Base-by-base conservation (phyloP, 2,113 vertebrate species). In the Calonectris borealis region DNA sequence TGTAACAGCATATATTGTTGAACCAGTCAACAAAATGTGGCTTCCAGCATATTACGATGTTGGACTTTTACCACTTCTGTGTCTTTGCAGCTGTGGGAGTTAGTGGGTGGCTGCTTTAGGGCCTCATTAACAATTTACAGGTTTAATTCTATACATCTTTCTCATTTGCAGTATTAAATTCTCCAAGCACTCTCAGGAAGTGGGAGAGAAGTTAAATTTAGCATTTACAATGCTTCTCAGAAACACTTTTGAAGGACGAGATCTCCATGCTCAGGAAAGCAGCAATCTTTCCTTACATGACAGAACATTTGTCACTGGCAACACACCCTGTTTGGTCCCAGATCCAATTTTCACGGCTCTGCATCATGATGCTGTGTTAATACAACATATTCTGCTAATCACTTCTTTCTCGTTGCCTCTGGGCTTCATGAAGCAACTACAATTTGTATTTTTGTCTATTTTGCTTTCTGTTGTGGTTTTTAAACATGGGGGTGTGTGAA, bases 121-220 rank as follows among this genome's bases (percentile, higher is more conserved):
- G 82, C 88, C 68, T 96, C 72, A 77, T 97, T 89, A 96, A 93
- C 84, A 78, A 91, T 94, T 88, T 83, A 85, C 42, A 49, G 36
- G 42, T 88, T 88, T 95, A 94, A 91, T 95, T 96, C 96, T 93
- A 80, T 83, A 93, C 75, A 27, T 94, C 90, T 90, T 94, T 94
- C 71, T 95, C 94, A 92, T 91, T 91, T 94, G 87, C 90, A 77
- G 49, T 80, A 90, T 90, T 91, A 93, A 94, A 85, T 93, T 87
- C 87, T 94, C 82, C 82, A 73, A 69, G 58, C 15, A 1, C 49
- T 87, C 82, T 69, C 31, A 83, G 92, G 27, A 97, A 91, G 66
- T 11, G 34, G 77, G 65, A 86, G 60, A 48, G 40, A 60, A 94
- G 72, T 94, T 86, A 73, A 32, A 73, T 94, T 93, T 80, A 68